Percentiles rank a stretch among this genome's conserved stretches.
These are phyloP conservation scores for Danaus chrysippus DNA, from an alignment of 2,888 invertebrate genomes.

Conservation along the genomic window DNA sequence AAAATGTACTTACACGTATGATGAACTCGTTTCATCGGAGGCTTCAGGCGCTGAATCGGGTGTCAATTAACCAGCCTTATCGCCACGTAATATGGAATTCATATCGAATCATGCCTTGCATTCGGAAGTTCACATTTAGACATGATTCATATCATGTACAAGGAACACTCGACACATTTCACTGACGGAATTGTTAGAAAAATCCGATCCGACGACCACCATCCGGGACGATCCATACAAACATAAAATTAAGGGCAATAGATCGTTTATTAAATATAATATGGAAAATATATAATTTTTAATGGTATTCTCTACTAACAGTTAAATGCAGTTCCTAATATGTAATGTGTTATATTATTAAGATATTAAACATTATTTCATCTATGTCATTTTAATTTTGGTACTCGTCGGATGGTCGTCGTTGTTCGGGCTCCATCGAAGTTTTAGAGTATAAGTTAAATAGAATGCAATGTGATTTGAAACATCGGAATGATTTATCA, in stretches of 20 bases:
- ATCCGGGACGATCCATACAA: constrained; percentile 43
- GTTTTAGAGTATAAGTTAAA: constrained; percentile 8
- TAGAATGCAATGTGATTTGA: constrained; percentile 60
- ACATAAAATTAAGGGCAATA: constrained; percentile 30
- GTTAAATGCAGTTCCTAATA: constrained; percentile 73
- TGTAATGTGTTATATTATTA: constrained; percentile 53
- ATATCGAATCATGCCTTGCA: constrained; percentile 50
- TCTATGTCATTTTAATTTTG: constrained; percentile 48
- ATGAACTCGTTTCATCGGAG: constrained; percentile 61
- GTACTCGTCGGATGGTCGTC: constrained; percentile 47
- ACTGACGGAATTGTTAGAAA: constrained; percentile 57
- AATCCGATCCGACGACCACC: constrained; percentile 53
- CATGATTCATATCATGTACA: constrained; percentile 46
- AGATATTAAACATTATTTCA: constrained; percentile 56
- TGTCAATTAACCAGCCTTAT: constrained; percentile 75
- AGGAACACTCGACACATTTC: constrained; percentile 55
- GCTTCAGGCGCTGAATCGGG: constrained; percentile 50
- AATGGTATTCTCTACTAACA: constrained; percentile 47
- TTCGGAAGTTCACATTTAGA: constrained; percentile 45
- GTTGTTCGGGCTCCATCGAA: constrained; percentile 38
- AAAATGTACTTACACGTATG: constrained; percentile 56
- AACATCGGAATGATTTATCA: constrained; percentile 39
- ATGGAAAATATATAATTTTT: constrained; percentile 28
- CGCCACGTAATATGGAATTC: constrained; percentile 57
- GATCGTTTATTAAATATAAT: constrained; percentile 30